Base-by-base conservation (phyloP, 2,113 vertebrate species). In the Oreochromis tanganicae region DNA sequence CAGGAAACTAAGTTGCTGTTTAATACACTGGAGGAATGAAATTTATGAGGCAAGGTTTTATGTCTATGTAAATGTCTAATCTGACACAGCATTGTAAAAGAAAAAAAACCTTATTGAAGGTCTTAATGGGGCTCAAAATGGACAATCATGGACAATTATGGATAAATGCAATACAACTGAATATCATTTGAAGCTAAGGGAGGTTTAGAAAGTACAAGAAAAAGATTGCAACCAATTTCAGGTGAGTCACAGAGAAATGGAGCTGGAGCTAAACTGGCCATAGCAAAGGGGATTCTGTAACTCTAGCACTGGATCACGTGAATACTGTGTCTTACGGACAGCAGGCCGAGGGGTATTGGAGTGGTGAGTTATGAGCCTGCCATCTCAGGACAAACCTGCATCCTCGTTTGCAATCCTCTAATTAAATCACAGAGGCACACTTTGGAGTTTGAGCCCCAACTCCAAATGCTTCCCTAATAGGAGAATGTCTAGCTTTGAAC, bases 281-380 rank as follows among this genome's bases (percentile, higher is more conserved):
- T 14, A 46, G 21, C 46, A 83, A 75, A 83, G 36, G 66, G 79
- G 54, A 55, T 85, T 56, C 24, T 81, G 52, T 9, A 41, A 41
- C 32, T 87, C 24, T 3, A 48, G 57, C n/a, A 55, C 59, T 24
- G 36, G 36, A 59, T 63, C 73, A 46, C 5, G 21, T 12, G 24
- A 85, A 54, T 81, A 34, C 38, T 80, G 82, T 83, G 71, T 93
- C 85, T 68, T 24, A 73, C 12, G 34, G 59, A 84, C 81, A 56
- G 82, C 32, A 86, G 32, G 50, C 86, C 14, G 3, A 12, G 48
- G 34, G 63, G 81, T 63, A 80, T 48, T 41, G 16, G 11, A 87
- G 73, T 4, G 12, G 43, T 91, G 90, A 94, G 83, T 94, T 90
- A 95, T 92, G 84, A 88, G 75, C 66, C 89, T 93, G 93, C 79